Conservation (phyloP, 2,113 vertebrate species). For the Dicerorhinus sumatrensis region DNA sequence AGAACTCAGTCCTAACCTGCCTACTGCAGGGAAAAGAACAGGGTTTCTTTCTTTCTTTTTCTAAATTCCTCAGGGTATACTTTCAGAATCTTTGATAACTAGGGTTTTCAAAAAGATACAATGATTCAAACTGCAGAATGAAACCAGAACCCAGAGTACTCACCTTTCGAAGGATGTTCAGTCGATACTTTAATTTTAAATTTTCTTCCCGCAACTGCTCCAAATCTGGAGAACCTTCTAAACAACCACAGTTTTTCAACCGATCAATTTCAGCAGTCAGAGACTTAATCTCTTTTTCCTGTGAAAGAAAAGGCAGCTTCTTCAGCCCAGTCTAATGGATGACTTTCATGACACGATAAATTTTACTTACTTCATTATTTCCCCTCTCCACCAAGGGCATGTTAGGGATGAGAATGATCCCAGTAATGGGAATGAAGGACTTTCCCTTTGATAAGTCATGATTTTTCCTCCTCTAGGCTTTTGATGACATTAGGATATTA, state of each 20-base stretch:
- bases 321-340: not conserved
- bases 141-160: slow-evolving; percentile 57
- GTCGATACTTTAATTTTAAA: slow-evolving; percentile 93
- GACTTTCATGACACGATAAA: not conserved
- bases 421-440: not conserved
- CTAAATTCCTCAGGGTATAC: not conserved
- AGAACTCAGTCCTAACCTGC: not conserved
- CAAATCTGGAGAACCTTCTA: slow-evolving; percentile 85
- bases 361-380: not conserved
- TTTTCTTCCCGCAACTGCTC: slow-evolving; percentile 94
- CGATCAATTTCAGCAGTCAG: slow-evolving; percentile 92
- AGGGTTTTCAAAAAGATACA: not conserved
- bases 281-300: slow-evolving; percentile 94
- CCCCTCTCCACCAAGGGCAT: not conserved
- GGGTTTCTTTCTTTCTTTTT: not conserved
- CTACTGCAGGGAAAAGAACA: not conserved
- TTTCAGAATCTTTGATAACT: not conserved
- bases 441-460: not conserved
- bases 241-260: slow-evolving; percentile 89
- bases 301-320: slow-evolving; percentile 39
- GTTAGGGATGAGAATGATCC: too few relatives aligned
- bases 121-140: not conserved
- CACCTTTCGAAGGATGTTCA: slow-evolving; percentile 94
- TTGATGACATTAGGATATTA: not conserved
- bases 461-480: not conserved